Percentiles rank a stretch among this genome's conserved stretches.
Conservation (phyloP, 1,140 invertebrate genomes). For the Drosophila funebris region DNA sequence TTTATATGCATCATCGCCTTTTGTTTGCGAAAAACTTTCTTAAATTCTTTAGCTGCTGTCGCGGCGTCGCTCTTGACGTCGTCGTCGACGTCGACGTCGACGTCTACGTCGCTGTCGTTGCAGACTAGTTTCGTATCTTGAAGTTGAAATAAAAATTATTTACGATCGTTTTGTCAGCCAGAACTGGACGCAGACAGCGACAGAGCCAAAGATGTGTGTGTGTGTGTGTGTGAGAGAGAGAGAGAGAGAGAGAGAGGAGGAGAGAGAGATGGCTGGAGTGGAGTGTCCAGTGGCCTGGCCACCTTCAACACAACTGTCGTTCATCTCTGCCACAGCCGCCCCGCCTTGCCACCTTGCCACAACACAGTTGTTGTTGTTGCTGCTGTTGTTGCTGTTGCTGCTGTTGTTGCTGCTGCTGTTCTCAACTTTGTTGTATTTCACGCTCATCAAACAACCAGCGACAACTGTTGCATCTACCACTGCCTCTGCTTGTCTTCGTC, state of each 20-base stretch:
- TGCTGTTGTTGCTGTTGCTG: constrained; percentile 45
- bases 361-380: too few relatives aligned
- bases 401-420: constrained; percentile 46
- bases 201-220: constrained; percentile 3
- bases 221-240: not conserved
- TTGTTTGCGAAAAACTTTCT: constrained; percentile 80
- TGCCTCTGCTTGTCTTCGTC: not conserved
- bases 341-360: constrained; percentile 30
- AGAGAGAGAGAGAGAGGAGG: not conserved
- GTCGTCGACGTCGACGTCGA: not conserved
- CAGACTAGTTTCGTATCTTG: constrained; percentile 77
- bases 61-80: not conserved
- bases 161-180: constrained; percentile 80
- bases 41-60: constrained; percentile 63
- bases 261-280: not conserved
- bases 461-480: constrained; percentile 67
- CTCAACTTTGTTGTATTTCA: constrained; percentile 74
- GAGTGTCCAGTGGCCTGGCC: constrained; percentile 48
- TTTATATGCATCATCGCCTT: constrained; percentile 66
- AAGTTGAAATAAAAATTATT: constrained; percentile 82
- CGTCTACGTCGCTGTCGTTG: constrained; percentile 42
- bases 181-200: constrained; percentile 58
- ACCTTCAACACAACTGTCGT: constrained; percentile 50
- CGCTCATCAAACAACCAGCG: constrained; percentile 75
- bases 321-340: constrained; percentile 34